These are phyloP conservation scores for Heterodera carotae DNA, from an alignment of 1,140 invertebrate species.

Conservation along the genomic window DNA sequence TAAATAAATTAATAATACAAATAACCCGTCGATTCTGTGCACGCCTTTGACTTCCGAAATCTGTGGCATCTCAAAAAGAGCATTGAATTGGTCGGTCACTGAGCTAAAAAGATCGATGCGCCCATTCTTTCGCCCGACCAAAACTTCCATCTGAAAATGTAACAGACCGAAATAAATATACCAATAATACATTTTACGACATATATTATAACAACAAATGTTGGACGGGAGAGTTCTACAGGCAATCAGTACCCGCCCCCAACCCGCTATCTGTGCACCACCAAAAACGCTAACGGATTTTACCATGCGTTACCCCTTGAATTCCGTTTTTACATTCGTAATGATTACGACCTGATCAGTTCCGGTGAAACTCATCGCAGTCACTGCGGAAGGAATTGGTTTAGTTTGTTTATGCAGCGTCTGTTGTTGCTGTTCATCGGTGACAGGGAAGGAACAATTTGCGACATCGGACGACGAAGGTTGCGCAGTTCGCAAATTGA, in stretches of 20 bases:
- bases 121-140: slow-evolving; percentile 28
- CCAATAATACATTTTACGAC: too few species aligned
- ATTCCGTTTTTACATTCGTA: too few species aligned
- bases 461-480: not conserved
- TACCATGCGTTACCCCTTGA: too few species aligned
- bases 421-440: not conserved
- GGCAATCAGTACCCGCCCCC: too few species aligned
- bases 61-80: slow-evolving; percentile 23
- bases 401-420: too few species aligned
- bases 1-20: slow-evolving; percentile 16
- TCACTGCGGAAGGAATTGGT: slow-evolving; percentile 22
- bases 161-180: not conserved
- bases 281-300: slow-evolving; percentile 15
- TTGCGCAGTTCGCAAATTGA: slow-evolving; percentile 21
- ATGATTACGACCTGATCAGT: slow-evolving; percentile 28
- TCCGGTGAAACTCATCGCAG: slow-evolving; percentile 41
- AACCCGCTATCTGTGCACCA: too few species aligned
- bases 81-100: slow-evolving; percentile 27
- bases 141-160: slow-evolving; percentile 36
- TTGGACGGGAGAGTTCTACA: not conserved
- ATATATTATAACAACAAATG: too few species aligned
- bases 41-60: slow-evolving; percentile 21
- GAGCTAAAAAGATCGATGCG: slow-evolving; percentile 32
- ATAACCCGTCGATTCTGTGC: slow-evolving; percentile 19
- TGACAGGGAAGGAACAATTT: not conserved